Evolutionary conservation across 2,888 invertebrate genomes (phyloP).

Genomic region (Augiades crinisus): DNA sequence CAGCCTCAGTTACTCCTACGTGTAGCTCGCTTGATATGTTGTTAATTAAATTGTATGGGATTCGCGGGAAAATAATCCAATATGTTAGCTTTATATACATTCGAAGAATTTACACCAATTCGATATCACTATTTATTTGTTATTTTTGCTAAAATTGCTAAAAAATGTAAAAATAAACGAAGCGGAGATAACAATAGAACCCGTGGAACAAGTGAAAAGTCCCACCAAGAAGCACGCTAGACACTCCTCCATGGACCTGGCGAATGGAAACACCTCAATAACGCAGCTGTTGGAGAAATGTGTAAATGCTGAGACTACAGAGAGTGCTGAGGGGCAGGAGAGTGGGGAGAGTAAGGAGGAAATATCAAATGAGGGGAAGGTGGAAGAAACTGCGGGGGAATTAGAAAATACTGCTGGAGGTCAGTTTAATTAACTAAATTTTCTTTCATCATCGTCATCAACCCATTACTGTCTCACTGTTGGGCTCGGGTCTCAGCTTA

Average conservation of each 20-base stretch:
- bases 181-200: conserved; percentile 72
- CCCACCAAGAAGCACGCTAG: conserved; percentile 64
- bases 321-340: conserved; percentile 32
- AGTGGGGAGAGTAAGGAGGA: conserved; percentile 7
- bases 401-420: conserved; percentile 17
- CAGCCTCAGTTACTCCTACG: too few species aligned
- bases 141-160: too few species aligned
- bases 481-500: too few species aligned
- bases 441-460: too few species aligned
- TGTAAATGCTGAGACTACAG: conserved; percentile 46
- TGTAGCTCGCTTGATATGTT: too few species aligned
- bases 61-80: too few species aligned
- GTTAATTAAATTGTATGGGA: too few species aligned
- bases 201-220: conserved; percentile 50
- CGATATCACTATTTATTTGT: too few species aligned
- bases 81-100: too few species aligned
- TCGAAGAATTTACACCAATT: too few species aligned
- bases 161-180: conserved; percentile 67
- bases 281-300: conserved; percentile 73
- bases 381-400: conserved; percentile 12
- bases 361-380: background rate
- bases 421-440: too few species aligned
- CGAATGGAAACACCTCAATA: conserved; percentile 63
- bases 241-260: conserved; percentile 77
- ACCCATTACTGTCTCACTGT: too few species aligned